Percentiles rank a stretch among this genome's conserved stretches.
Evolutionary conservation across 2,888 invertebrate species (phyloP).

Genomic region (Balanococcus diminutus): DNA sequence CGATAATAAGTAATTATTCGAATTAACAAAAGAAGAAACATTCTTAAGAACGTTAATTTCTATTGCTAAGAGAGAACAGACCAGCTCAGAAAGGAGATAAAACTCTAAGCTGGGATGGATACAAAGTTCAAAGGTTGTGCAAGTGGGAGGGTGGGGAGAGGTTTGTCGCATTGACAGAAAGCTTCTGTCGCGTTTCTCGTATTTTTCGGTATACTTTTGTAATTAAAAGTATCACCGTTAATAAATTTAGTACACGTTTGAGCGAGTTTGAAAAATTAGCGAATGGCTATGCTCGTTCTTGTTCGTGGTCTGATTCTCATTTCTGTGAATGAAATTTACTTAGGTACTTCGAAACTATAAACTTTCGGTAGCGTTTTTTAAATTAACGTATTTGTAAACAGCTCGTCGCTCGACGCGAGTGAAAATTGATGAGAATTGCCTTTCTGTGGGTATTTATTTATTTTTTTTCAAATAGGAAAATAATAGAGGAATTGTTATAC

Average conservation of each 20-base stretch:
- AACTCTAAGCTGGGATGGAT: no score
- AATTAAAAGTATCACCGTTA: neutral
- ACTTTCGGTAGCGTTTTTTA: neutral
- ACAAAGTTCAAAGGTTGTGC: neutral
- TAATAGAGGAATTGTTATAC: neutral
- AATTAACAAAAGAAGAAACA: neutral
- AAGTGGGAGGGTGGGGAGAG: neutral
- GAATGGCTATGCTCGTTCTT: neutral
- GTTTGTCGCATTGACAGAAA: neutral
- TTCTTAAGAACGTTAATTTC: neutral
- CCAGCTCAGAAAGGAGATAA: no score
- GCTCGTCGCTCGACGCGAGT: neutral
- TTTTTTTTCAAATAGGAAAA: neutral
- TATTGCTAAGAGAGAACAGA: neutral
- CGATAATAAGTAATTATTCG: neutral
- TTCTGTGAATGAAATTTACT: neutral
- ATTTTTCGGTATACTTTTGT: neutral
- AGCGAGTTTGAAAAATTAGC: neutral
- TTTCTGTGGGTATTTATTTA: no score
- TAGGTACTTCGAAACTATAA: neutral
- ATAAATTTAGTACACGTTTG: neutral
- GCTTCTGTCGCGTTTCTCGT: neutral
- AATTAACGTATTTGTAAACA: neutral
- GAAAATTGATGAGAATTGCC: neutral
- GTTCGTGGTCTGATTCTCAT: neutral